A percentile compares a stretch with the other conserved stretches of the same genome.
These are phyloP conservation scores for Branchipolynoe longqiensis DNA, from an alignment of 2,888 invertebrate species.

Conservation along the genomic window DNA sequence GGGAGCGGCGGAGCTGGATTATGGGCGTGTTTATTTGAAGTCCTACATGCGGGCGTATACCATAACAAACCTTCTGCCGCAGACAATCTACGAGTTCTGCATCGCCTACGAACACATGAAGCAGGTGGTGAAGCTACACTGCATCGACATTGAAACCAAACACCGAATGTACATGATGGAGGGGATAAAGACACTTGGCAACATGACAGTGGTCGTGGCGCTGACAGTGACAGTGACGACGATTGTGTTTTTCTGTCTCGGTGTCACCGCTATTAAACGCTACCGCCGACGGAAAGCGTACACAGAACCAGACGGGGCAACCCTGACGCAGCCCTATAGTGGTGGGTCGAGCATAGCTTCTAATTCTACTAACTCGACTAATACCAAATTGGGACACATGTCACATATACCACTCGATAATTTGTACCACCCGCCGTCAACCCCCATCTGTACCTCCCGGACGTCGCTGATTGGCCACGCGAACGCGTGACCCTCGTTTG, in stretches of 20 bases:
- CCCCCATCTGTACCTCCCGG: slow-evolving; percentile 77
- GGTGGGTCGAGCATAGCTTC: slow-evolving; percentile 59
- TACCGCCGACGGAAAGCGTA: slow-evolving; percentile 79
- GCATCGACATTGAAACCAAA: slow-evolving; percentile 67
- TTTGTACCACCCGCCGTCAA: slow-evolving; percentile 79
- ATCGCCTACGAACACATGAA: slow-evolving; percentile 76
- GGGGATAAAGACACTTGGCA: slow-evolving; percentile 61
- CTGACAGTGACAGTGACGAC: slow-evolving; percentile 72
- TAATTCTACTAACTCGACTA: slow-evolving; percentile 66
- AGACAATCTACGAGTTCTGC: slow-evolving; percentile 82
- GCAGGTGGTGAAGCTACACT: slow-evolving; percentile 77
- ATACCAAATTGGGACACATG: slow-evolving; percentile 76
- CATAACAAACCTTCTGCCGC: slow-evolving; percentile 80
- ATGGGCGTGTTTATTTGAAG: slow-evolving; percentile 70
- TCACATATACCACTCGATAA: slow-evolving; percentile 82
- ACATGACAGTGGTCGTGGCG: slow-evolving; percentile 68
- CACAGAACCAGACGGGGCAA: slow-evolving; percentile 73
- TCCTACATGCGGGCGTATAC: slow-evolving; percentile 80
- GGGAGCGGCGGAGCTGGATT: slow-evolving; percentile 74
- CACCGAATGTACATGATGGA: slow-evolving; percentile 57
- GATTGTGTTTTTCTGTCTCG: slow-evolving; percentile 78
- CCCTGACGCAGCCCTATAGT: not conserved
- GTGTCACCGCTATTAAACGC: slow-evolving; percentile 76
- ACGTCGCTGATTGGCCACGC: slow-evolving; percentile 73
- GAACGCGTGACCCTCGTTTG: slow-evolving; percentile 55